phyloP scores from a whole-genome alignment of 2,888 invertebrate genomes.

The Pandemis cinnamomeana region DNA sequence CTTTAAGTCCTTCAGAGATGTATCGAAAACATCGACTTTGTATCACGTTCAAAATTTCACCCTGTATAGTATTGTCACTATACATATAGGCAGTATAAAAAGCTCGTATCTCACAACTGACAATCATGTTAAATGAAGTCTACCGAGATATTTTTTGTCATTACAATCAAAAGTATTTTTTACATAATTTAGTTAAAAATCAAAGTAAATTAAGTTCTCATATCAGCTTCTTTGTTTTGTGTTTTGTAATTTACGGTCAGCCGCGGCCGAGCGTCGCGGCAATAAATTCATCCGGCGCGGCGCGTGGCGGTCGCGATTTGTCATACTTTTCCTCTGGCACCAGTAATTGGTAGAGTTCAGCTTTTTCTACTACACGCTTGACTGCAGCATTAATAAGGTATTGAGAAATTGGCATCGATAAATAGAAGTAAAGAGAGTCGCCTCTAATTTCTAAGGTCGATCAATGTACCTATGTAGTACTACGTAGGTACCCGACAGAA shows the following conservation, averaged over 20 bases:
- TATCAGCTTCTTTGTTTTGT: constrained; percentile 51
- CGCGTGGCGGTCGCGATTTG: constrained; percentile 64
- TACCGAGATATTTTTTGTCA: neutral
- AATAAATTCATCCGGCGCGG: constrained; percentile 56
- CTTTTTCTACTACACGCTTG: constrained; percentile 29
- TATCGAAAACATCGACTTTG: no score
- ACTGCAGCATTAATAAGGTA: constrained; percentile 5
- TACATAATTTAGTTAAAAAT: constrained; percentile 8
- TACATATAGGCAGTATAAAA: no score
- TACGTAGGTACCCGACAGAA: neutral
- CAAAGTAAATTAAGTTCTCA: constrained; percentile 22
- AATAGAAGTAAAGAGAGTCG: neutral
- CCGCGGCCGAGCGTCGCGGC: constrained; percentile 52
- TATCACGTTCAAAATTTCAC: no score
- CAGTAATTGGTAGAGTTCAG: constrained; percentile 36
- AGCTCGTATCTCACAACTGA: no score
- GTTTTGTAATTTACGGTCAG: constrained; percentile 57
- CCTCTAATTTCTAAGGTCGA: neutral
- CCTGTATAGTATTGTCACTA: no score
- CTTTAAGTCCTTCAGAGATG: no score
- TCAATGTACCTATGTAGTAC: neutral
- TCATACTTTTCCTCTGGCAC: constrained; percentile 68
- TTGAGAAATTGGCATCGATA: constrained; percentile 5
- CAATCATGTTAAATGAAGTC: no score
- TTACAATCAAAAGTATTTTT: no score